Evolutionary conservation across 1,140 invertebrate species (phyloP).

Genomic region (Melipona quadrifasciata): DNA sequence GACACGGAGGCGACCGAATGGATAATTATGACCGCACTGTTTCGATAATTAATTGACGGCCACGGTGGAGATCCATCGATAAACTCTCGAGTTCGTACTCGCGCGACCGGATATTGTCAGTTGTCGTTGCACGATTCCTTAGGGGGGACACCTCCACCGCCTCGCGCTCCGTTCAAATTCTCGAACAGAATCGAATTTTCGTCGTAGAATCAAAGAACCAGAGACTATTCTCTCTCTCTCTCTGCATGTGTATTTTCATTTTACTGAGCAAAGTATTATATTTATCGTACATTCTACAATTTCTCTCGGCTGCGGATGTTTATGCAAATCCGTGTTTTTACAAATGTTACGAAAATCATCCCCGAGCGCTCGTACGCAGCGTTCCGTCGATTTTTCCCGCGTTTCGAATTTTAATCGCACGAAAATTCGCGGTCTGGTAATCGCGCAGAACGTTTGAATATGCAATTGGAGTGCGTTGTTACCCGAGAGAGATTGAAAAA

Average conservation of each 20-base stretch:
- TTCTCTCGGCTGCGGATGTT: no score
- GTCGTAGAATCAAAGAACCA: background rate
- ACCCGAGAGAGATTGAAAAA: no score
- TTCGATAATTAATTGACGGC: slow-evolving; percentile 63
- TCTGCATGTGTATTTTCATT: background rate
- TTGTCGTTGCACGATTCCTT: slow-evolving; percentile 16
- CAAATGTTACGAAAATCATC: no score
- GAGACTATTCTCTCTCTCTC: background rate
- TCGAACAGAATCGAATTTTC: background rate
- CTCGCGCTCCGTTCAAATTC: background rate
- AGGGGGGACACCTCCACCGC: background rate
- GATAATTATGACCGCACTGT: slow-evolving; percentile 71
- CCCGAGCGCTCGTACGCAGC: no score
- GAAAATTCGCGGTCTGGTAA: no score
- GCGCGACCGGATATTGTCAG: slow-evolving; percentile 28
- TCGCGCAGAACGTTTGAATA: no score
- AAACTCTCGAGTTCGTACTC: background rate
- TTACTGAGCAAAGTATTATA: no score
- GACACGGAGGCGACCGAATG: slow-evolving; percentile 61
- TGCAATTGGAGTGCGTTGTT: no score
- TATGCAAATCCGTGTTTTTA: no score
- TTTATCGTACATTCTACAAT: no score
- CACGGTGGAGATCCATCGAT: slow-evolving; percentile 29
- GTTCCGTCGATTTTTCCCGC: no score
- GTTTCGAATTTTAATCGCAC: no score